phyloP scores from a whole-genome alignment of 2,888 invertebrate genomes.

The Adineta ricciae region DNA sequence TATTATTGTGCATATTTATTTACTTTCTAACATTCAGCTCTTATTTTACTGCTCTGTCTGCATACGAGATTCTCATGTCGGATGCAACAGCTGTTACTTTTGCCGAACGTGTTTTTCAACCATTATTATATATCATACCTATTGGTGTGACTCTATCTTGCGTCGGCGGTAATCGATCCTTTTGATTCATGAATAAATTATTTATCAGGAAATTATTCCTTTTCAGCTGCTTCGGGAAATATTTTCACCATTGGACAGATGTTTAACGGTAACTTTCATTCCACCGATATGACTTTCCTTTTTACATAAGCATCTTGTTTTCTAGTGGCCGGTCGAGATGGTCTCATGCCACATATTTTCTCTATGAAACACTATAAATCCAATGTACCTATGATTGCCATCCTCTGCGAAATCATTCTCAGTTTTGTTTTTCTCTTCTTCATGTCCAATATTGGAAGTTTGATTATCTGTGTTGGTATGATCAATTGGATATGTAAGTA shows the following conservation, averaged over 20 bases:
- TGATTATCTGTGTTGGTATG: conserved; percentile 20
- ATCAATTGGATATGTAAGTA: conserved; percentile 20
- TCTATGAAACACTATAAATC: conserved; percentile 3
- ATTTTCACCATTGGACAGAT: conserved; percentile 17
- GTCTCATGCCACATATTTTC: conserved; percentile 61
- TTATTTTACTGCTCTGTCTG: conserved; percentile 57
- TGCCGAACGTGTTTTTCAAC: background rate
- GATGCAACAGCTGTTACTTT: conserved; percentile 37
- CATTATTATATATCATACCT: background rate
- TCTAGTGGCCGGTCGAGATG: conserved; percentile 74
- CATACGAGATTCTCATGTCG: conserved; percentile 41
- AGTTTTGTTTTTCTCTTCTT: conserved; percentile 5
- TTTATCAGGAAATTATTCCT: conserved; percentile 48
- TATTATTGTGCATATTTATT: conserved; percentile 75
- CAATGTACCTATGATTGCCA: conserved; percentile 4
- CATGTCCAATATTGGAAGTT: conserved; percentile 6
- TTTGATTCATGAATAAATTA: conserved; percentile 42
- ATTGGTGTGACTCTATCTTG: conserved; percentile 17
- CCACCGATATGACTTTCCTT: no score
- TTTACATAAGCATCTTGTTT: conserved; percentile 52
- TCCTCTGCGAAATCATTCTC: background rate
- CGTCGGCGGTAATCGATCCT: background rate
- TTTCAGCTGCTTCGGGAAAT: conserved; percentile 53
- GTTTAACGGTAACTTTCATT: conserved; percentile 39
- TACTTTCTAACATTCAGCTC: conserved; percentile 68